A percentile compares a stretch with the other conserved stretches of the same genome.
phyloP scores from a whole-genome alignment of 2,888 invertebrate genomes.

The Resseliella maxima region DNA sequence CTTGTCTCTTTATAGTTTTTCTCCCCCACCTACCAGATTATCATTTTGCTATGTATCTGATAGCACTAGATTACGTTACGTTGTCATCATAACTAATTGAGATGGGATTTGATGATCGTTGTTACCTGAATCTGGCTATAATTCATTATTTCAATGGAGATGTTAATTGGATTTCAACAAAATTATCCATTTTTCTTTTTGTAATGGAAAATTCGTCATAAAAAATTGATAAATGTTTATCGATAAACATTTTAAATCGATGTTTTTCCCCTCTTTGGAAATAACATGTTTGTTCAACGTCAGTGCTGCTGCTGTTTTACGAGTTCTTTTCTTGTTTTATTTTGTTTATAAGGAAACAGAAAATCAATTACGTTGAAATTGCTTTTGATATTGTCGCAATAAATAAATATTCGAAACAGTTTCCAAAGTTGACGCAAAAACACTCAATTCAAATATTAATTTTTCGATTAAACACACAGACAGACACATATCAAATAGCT shows the following conservation, averaged over 20 bases:
- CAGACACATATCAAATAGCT: too few relatives aligned
- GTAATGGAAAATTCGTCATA: too few relatives aligned
- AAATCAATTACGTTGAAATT: constrained; percentile 6
- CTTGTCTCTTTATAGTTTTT: neutral
- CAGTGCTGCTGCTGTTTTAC: neutral
- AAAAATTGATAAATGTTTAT: constrained; percentile 2
- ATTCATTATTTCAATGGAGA: too few relatives aligned
- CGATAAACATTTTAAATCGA: neutral
- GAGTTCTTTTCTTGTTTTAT: neutral
- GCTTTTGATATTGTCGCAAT: constrained; percentile 1
- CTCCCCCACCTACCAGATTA: neutral
- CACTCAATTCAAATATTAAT: constrained; percentile 31
- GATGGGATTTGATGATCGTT: too few relatives aligned
- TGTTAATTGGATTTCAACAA: too few relatives aligned
- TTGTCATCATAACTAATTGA: too few relatives aligned
- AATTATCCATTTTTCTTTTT: too few relatives aligned
- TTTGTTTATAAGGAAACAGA: constrained; percentile 6
- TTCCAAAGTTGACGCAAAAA: constrained; percentile 26
- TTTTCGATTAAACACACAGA: neutral
- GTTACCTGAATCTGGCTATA: too few relatives aligned
- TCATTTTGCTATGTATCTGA: too few relatives aligned
- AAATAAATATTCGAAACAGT: constrained; percentile 44
- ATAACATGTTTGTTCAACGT: neutral
- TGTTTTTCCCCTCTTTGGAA: neutral
- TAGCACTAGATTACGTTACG: too few relatives aligned